A percentile compares a stretch with the other conserved stretches of the same genome.
These are phyloP conservation scores for Monoplex corrugatus DNA, from an alignment of 2,888 invertebrate genomes.

Conservation along the genomic window DNA sequence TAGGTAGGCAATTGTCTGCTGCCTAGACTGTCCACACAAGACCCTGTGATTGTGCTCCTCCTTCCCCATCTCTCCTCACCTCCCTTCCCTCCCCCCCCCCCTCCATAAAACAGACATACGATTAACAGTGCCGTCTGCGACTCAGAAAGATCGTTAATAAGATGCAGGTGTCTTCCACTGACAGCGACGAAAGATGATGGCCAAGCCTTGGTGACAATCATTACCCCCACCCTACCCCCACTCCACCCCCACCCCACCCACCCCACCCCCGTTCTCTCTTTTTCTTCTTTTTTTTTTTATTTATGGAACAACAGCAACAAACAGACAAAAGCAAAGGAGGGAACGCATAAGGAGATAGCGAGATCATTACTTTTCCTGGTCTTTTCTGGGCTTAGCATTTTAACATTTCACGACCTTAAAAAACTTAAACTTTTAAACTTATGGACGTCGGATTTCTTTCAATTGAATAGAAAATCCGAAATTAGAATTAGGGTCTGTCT, in stretches of 20 bases:
- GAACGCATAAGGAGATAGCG: not conserved
- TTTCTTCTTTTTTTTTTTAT: not conserved
- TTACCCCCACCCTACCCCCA: not conserved
- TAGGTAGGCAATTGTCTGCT: too few species aligned
- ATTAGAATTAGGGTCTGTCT: not conserved
- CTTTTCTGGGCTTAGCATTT: not conserved
- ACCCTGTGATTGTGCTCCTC: not conserved
- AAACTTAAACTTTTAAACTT: not conserved
- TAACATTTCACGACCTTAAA: not conserved
- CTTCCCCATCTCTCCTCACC: not conserved
- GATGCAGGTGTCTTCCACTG: too few species aligned
- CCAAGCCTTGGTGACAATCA: too few species aligned
- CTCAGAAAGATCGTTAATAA: too few species aligned
- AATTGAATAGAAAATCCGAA: not conserved
- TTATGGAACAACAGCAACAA: not conserved
- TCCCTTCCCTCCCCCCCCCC: not conserved
- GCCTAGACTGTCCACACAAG: too few species aligned
- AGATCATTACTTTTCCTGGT: not conserved
- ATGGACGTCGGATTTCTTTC: too few species aligned
- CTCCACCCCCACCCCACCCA: not conserved
- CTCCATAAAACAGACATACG: not conserved
- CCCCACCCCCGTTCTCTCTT: not conserved
- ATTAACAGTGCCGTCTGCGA: too few species aligned
- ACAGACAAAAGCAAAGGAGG: not conserved
- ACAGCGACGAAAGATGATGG: too few species aligned